Conservation (phyloP, 2,797 vertebrate genomes). For the Mus caroli region DNA sequence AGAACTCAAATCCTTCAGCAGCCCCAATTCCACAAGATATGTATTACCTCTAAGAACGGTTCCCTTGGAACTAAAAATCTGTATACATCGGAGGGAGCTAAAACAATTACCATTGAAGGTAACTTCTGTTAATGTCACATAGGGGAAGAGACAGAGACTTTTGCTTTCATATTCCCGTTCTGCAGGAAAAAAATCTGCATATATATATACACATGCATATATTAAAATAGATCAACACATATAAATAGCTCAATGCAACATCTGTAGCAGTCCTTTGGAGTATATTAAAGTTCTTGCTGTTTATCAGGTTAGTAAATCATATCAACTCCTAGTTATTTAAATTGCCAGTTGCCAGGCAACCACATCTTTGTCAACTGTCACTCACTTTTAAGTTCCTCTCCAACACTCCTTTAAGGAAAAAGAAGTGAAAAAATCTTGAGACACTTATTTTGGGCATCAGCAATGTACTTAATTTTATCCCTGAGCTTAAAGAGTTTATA, state of each 20-base stretch:
- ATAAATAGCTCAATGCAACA: slow-evolving; percentile 81
- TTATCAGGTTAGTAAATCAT: slow-evolving; percentile 83
- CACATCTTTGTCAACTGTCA: slow-evolving; percentile 82
- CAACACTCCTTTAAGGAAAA: slow-evolving; percentile 60
- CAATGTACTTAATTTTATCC: slow-evolving; percentile 76
- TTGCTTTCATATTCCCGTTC: slow-evolving; percentile 62
- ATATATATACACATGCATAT: slow-evolving; percentile 17
- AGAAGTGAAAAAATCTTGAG: slow-evolving; percentile 70
- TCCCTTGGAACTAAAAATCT: slow-evolving; percentile 49
- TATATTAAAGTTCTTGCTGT: slow-evolving; percentile 80
- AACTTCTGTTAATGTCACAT: slow-evolving; percentile 68
- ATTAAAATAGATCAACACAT: slow-evolving; percentile 77
- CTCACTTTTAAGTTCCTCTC: slow-evolving; percentile 75
- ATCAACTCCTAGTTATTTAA: slow-evolving; percentile 80
- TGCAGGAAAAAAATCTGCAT: slow-evolving; percentile 39
- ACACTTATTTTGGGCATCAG: slow-evolving; percentile 73
- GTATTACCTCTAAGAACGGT: slow-evolving; percentile 21
- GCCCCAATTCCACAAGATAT: not conserved
- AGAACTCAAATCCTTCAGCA: slow-evolving; percentile 50
- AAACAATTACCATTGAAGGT: slow-evolving; percentile 54
- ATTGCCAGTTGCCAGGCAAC: slow-evolving; percentile 84
- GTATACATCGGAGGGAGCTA: slow-evolving; percentile 34
- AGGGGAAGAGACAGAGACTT: slow-evolving; percentile 52
- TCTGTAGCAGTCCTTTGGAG: slow-evolving; percentile 76
- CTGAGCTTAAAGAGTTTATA: slow-evolving; percentile 58